Percentiles rank a stretch among this genome's conserved stretches.
These are phyloP conservation scores for Latrodectus elegans DNA, from an alignment of 2,888 invertebrate genomes.

Conservation along the genomic window DNA sequence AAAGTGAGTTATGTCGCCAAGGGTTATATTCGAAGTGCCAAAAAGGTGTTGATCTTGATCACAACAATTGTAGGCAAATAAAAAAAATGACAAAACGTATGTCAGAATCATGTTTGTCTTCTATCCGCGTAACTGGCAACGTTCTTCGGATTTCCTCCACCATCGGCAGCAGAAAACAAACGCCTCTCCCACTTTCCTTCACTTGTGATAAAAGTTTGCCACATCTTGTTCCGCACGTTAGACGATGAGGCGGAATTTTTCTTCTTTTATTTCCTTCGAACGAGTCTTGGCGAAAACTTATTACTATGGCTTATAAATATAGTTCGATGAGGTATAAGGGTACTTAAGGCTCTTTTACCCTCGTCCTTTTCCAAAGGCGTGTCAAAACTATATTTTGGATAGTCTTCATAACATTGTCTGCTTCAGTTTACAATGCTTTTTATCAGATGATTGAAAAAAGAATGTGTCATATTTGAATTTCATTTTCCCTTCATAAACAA, in stretches of 20 bases:
- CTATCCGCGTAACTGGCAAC: neutral
- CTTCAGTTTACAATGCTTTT: too few species aligned
- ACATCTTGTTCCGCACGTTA: slow-evolving; percentile 3
- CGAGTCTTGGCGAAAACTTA: neutral
- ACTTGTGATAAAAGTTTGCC: neutral
- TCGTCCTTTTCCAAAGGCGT: too few species aligned
- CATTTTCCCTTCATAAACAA: too few species aligned
- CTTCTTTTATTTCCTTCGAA: neutral
- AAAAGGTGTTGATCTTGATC: slow-evolving; percentile 1
- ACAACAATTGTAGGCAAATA: slow-evolving; percentile 1
- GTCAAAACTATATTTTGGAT: too few species aligned
- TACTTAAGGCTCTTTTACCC: neutral
- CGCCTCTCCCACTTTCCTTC: neutral
- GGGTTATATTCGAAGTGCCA: neutral
- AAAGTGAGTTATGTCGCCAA: neutral
- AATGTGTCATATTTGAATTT: too few species aligned
- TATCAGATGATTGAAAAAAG: too few species aligned
- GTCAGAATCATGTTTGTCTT: slow-evolving; percentile 5
- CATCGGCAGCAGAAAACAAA: neutral
- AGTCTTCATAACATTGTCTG: too few species aligned
- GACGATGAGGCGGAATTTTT: neutral
- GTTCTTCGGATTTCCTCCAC: neutral
- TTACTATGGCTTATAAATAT: neutral
- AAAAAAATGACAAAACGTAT: neutral
- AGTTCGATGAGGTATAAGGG: neutral